A percentile compares a stretch with the other conserved stretches of the same genome.
phyloP scores from a whole-genome alignment of 2,797 vertebrate species.

The Cephalopachus bancanus region DNA sequence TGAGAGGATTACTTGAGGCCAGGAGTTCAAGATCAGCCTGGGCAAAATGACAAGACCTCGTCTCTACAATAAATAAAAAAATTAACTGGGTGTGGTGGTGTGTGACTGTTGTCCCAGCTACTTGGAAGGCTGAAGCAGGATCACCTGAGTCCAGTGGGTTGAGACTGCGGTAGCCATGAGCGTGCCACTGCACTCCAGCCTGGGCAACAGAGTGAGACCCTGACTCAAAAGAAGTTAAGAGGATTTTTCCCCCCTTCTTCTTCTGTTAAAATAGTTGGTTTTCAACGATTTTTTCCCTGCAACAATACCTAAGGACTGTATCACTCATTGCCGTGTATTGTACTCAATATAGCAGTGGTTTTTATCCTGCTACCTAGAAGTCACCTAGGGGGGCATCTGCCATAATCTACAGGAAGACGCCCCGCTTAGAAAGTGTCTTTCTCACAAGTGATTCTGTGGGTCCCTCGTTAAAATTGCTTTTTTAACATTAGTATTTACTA shows the following conservation, averaged over 20 bases:
- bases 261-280: conserved; percentile 16
- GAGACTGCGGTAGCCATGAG: too few species aligned
- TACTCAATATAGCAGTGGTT: background rate
- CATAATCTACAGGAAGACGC: background rate
- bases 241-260: background rate
- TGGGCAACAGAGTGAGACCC: too few species aligned
- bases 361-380: background rate
- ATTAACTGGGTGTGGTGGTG: too few species aligned
- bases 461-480: conserved; percentile 15
- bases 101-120: too few species aligned
- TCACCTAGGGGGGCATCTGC: background rate
- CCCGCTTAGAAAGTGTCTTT: background rate
- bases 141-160: too few species aligned
- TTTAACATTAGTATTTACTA: background rate
- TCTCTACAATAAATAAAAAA: too few species aligned
- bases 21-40: too few species aligned
- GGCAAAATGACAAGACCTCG: too few species aligned
- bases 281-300: background rate
- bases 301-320: background rate
- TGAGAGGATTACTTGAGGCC: too few species aligned
- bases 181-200: too few species aligned
- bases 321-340: background rate
- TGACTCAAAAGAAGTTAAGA: too few species aligned
- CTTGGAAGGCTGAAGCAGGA: too few species aligned
- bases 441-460: background rate